Evolutionary conservation across 2,797 vertebrate genomes (phyloP).

Genomic region (Poliocrania exsul): DNA sequence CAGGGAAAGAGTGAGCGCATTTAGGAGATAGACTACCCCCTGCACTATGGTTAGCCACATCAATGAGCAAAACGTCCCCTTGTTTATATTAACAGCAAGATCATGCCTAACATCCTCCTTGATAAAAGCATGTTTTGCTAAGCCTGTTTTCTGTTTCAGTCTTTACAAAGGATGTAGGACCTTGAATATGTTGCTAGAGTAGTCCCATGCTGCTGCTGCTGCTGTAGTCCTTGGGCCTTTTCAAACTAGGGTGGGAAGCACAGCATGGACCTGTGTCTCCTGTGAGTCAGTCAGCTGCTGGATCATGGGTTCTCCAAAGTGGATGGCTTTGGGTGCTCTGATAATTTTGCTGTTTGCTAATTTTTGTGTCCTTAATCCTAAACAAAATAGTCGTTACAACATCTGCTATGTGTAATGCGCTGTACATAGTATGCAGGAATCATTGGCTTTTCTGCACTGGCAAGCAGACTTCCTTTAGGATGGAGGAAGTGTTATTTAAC

Average conservation of each 20-base stretch:
- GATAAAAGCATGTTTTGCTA: not conserved
- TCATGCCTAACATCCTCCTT: not conserved
- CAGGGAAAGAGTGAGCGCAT: not conserved
- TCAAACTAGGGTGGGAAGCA: not conserved
- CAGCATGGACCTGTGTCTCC: not conserved
- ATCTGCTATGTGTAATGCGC: not conserved
- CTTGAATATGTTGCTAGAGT: rapidly evolving
- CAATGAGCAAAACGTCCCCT: not conserved
- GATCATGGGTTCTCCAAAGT: not conserved
- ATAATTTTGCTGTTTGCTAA: not conserved
- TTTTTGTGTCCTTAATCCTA: not conserved
- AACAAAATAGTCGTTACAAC: not conserved
- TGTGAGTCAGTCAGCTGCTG: not conserved
- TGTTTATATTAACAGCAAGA: not conserved
- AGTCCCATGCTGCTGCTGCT: not conserved
- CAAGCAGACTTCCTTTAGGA: not conserved
- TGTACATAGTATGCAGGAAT: not conserved
- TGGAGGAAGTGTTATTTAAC: not conserved
- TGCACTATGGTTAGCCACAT: not conserved
- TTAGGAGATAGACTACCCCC: not conserved
- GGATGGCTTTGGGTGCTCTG: not conserved
- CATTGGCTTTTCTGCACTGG: not conserved
- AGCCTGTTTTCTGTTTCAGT: not conserved
- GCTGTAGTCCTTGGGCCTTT: not conserved
- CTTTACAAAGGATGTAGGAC: not conserved